Percentiles rank a stretch among this genome's conserved stretches.
These are phyloP conservation scores for Corticium candelabrum DNA, from an alignment of 37 sponge, comb jelly and placozoan species.

Conservation along the genomic window DNA sequence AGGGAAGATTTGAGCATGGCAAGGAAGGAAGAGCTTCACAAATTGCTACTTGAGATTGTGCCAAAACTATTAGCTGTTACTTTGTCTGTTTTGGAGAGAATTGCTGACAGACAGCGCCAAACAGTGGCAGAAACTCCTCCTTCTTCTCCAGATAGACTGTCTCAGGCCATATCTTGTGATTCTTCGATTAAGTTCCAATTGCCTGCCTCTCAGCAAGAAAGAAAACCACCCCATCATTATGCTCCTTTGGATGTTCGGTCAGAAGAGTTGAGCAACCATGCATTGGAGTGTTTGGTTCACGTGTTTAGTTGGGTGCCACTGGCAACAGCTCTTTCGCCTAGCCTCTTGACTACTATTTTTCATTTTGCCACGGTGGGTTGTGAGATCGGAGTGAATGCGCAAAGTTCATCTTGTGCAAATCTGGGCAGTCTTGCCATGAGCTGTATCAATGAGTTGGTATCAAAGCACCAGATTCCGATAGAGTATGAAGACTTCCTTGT, in stretches of 20 bases:
- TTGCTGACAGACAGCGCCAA: background rate
- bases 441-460: slow-evolving; percentile 61
- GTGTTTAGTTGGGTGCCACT: slow-evolving; percentile 79
- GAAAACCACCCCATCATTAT: too few species aligned
- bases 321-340: slow-evolving; percentile 29
- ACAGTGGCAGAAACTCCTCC: slow-evolving; percentile 37
- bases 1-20: slow-evolving; percentile 42
- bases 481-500: slow-evolving; percentile 59
- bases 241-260: slow-evolving; percentile 29
- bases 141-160: slow-evolving; percentile 27
- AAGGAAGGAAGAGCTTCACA: slow-evolving; percentile 31
- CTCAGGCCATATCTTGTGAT: background rate
- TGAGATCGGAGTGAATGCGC: slow-evolving; percentile 31
- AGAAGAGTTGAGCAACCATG: slow-evolving; percentile 34
- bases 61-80: background rate
- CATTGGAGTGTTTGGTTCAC: slow-evolving; percentile 51
- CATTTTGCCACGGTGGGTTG: slow-evolving; percentile 56
- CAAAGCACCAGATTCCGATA: slow-evolving; percentile 50
- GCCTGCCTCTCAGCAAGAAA: too few species aligned
- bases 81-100: background rate
- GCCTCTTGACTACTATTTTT: slow-evolving; percentile 55
- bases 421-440: slow-evolving; percentile 66
- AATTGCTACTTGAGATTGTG: slow-evolving; percentile 42
- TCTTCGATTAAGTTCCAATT: too few species aligned
- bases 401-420: slow-evolving; percentile 23